Evolutionary conservation across 53 echinoderm and acorn worm species (phyloP).

Genomic region (Luidia sarsii): DNA sequence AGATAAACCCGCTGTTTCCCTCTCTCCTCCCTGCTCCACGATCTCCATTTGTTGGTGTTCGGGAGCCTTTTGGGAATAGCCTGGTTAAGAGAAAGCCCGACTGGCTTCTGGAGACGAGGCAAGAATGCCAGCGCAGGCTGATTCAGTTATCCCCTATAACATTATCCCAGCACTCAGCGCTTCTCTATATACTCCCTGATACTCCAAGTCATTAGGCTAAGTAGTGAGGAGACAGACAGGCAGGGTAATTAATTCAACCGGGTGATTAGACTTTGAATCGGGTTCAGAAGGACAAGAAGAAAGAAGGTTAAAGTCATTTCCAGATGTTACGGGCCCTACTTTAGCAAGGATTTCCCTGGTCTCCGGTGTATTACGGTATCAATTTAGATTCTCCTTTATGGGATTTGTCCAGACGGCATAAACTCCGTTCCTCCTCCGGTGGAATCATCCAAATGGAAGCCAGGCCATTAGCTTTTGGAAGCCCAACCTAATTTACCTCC

Average conservation of each 20-base stretch:
- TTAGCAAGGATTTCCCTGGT: slow-evolving; percentile 8
- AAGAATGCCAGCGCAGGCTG: not conserved
- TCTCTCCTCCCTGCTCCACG: not conserved
- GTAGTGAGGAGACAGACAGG: slow-evolving; percentile 20
- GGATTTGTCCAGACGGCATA: not conserved
- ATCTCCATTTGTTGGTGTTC: not conserved
- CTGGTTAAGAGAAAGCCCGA: slow-evolving; percentile 7
- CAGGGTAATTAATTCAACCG: slow-evolving; percentile 20
- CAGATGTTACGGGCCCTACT: slow-evolving; percentile 7
- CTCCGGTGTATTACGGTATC: slow-evolving; percentile 9
- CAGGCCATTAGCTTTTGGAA: too few species aligned
- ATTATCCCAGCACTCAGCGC: not conserved
- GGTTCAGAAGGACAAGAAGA: not conserved
- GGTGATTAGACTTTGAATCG: not conserved
- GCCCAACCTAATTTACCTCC: too few species aligned
- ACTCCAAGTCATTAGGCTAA: slow-evolving; percentile 12
- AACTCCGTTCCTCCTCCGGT: too few species aligned
- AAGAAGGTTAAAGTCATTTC: too few species aligned
- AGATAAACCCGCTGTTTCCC: slow-evolving; percentile 32
- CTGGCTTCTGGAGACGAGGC: slow-evolving; percentile 1
- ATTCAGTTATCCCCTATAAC: slow-evolving; percentile 29
- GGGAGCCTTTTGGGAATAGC: slow-evolving; percentile 26
- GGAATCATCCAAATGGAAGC: too few species aligned
- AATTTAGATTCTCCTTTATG: slow-evolving; percentile 5
- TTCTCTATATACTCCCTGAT: not conserved